Evolutionary conservation across 2,888 invertebrate species (phyloP), one percentile per base, ranked within the genome.

Genomic region (Oscheius sp.): DNA sequence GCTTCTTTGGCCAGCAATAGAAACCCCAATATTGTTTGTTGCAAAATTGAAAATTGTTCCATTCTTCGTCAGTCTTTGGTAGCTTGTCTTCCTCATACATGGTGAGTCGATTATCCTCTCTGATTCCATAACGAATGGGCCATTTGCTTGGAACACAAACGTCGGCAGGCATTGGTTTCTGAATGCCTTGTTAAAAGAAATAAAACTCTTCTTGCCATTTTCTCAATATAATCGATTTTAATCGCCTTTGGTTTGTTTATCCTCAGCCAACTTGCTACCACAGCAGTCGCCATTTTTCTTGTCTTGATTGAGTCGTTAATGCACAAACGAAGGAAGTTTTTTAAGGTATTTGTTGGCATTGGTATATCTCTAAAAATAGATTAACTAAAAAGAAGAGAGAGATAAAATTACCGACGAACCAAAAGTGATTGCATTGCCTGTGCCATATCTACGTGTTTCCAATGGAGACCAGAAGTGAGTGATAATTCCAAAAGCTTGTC

Each of bases 241-340:
- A 81, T 69, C 3, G 84, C 82, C 53, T 76, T 82, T 6, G 83
- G 82, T 42, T 83, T 82, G 45, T 74, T 79, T 55, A 84, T 85
- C 45, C 79, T 79, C 52, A 86, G 66, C 84, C 84, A 86, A 0
- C 80, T 78, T 10, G 79, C 74, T 12, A 82, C 64, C 6, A 80
- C 72, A 0, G 77, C 75, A 6, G 70, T 53, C 8, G 74, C 73
- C 17, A 81, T 80, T 1, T 92, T 92, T 34, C 95, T 90, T 31
- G 93, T 91, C n/a, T 90, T 89, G 31, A 94, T 89, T n/a, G 92
- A 91, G 81, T 94, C 94, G 87, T 92, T 91, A 2, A 92, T 88
- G 0, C 93, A 89, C 3, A 91, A 89, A 37, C 90, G 89, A 0
- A 92, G 88, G 78, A 92, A 91, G 66, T 91, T 90, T 29, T 89